Percentiles rank a stretch among this genome's conserved stretches.
These are phyloP conservation scores for Microcebus ravelobensis DNA, from an alignment of 2,113 vertebrate genomes.

Conservation along the genomic window DNA sequence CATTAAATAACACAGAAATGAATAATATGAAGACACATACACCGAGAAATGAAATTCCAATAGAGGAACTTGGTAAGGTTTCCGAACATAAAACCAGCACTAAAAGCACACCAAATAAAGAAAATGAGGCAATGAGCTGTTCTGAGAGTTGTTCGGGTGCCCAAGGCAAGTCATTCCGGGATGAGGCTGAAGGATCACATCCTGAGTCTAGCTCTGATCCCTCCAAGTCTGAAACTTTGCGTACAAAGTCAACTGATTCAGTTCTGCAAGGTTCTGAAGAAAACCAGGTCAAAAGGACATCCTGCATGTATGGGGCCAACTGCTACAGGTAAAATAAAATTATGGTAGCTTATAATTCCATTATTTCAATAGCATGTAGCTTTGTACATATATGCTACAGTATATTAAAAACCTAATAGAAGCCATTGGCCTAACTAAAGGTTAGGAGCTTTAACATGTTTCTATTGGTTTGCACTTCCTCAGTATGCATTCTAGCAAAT, in stretches of 20 bases:
- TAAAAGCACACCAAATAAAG: slow-evolving; percentile 58
- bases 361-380: not conserved
- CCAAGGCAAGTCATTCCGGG: slow-evolving; percentile 40
- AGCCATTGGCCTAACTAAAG: not conserved
- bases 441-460: not conserved
- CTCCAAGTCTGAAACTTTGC: slow-evolving; percentile 57
- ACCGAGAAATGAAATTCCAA: slow-evolving; percentile 51
- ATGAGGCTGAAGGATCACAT: slow-evolving; percentile 62
- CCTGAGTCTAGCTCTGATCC: slow-evolving; percentile 48
- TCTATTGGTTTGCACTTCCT: not conserved
- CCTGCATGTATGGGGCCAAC: slow-evolving; percentile 86
- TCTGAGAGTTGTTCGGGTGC: slow-evolving; percentile 54
- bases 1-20: slow-evolving; percentile 52
- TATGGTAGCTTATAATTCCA: not conserved
- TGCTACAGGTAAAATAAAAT: slow-evolving; percentile 88
- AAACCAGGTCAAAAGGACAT: slow-evolving; percentile 76
- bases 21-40: slow-evolving; percentile 59
- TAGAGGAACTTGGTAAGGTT: slow-evolving; percentile 62
- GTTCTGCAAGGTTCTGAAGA: slow-evolving; percentile 71
- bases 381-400: not conserved
- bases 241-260: slow-evolving; percentile 57
- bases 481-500: slow-evolving; percentile 4
- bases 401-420: slow-evolving; percentile 1
- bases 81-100: slow-evolving; percentile 19
- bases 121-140: slow-evolving; percentile 26